Base-by-base conservation (phyloP, 2,797 vertebrate genomes). In the Neoniphon sammara region DNA sequence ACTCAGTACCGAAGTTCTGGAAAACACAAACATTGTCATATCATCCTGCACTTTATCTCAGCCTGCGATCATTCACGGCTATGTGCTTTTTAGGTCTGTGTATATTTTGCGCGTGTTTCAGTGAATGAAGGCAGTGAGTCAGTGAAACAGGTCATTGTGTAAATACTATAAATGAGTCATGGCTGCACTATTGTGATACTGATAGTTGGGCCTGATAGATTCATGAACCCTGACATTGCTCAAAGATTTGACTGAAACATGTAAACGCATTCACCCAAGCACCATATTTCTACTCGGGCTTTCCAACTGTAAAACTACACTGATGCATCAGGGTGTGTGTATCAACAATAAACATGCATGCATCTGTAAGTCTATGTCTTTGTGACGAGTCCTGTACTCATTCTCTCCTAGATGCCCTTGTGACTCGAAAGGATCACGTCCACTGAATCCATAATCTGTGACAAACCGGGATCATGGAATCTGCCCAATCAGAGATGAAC, bases 401-500 rank as follows among this genome's bases (percentile, higher is more conserved):
- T n/a, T 84, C 61, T 81, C 42, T 65, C 50, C 55, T 50, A 68
- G 50, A 49, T 46, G 72, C 50, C 23, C 23, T 27, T 58, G 61
- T 6, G n/a, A 52, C 75, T 14, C 21, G n/a, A 73, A 57, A 66
- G 60, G 17, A 75, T 44, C 70, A 21, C 9, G 63, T 52, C 67
- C 18, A 65, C 5, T 8, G 9, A 67, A 80, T 36, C 52, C 52
- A 72, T 36, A 36, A 20, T 39, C 77, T 34, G 46, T 34, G 52
- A 65, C 44, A 75, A n/a, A 44, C 59, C 69, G 74, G 66, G 55
- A 85, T 2, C 75, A 96, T 42, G 95, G 95, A 96, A 4, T 77
- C 89, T 25, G 79, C 95, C 67, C 94, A 97, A 86, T 94, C 96
- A 0, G 97, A 97, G 91, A 96, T 96, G 91, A 97, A 95, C 67